Percentiles rank a stretch among this genome's conserved stretches.
phyloP scores from a whole-genome alignment of 2,888 invertebrate species.

The Sepiola atlantica region DNA sequence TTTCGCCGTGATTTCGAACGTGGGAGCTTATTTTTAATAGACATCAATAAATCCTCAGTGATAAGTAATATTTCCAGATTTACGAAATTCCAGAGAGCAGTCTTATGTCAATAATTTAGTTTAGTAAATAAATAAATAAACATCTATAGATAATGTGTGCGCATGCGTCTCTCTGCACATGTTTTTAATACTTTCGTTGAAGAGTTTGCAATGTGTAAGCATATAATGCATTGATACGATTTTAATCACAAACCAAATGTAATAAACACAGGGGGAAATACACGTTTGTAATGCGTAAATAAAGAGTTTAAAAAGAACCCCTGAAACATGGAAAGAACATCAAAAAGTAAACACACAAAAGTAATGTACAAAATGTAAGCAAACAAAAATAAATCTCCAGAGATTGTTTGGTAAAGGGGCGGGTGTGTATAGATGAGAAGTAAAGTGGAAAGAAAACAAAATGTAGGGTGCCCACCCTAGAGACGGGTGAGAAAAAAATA shows the following conservation, averaged over 20 bases:
- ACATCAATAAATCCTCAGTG: too few species aligned
- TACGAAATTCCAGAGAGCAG: too few species aligned
- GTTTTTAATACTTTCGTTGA: background rate
- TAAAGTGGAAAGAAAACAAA: too few species aligned
- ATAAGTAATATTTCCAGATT: too few species aligned
- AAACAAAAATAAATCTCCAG: background rate
- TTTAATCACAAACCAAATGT: background rate
- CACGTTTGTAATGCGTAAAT: background rate
- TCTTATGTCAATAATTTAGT: too few species aligned
- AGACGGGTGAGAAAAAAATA: too few species aligned
- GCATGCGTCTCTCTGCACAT: background rate
- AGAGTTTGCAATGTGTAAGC: background rate
- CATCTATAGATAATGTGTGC: too few species aligned
- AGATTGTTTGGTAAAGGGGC: too few species aligned
- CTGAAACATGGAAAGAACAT: background rate
- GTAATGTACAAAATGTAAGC: background rate
- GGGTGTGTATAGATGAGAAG: background rate
- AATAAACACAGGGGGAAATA: background rate
- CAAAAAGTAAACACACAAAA: background rate
- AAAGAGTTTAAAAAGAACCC: background rate
- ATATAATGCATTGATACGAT: background rate
- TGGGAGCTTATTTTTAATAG: too few species aligned
- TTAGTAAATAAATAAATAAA: too few species aligned
- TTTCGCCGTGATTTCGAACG: too few species aligned
- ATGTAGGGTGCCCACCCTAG: too few species aligned